A percentile compares a stretch with the other conserved stretches of the same genome.
Evolutionary conservation across 2,888 invertebrate species (phyloP).

Genomic region (Colletes collaris): DNA sequence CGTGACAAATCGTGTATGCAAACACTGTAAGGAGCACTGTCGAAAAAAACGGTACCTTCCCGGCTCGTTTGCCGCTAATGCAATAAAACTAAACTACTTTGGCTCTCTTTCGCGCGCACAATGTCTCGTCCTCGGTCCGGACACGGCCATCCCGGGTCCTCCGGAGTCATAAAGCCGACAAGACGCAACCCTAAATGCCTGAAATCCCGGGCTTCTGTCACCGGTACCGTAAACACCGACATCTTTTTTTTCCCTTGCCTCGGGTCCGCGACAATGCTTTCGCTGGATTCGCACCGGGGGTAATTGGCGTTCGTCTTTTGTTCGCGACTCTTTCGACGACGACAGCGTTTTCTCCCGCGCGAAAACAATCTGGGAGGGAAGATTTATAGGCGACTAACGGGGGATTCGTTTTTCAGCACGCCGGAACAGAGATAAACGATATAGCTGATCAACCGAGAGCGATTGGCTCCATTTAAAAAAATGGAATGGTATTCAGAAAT

Average conservation of each 20-base stretch:
- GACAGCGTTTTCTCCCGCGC: not conserved
- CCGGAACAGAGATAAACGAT: no score
- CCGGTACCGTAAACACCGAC: slow-evolving; percentile 40
- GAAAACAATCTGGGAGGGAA: not conserved
- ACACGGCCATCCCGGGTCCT: slow-evolving; percentile 20
- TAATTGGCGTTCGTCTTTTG: slow-evolving; percentile 19
- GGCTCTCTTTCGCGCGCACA: slow-evolving; percentile 49
- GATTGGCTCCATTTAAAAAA: no score
- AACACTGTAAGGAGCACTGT: slow-evolving; percentile 78
- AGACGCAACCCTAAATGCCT: slow-evolving; percentile 51
- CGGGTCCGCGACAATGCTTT: slow-evolving; percentile 14
- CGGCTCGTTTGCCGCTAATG: slow-evolving; percentile 59
- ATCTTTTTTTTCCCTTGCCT: slow-evolving; percentile 26
- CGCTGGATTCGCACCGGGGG: slow-evolving; percentile 4
- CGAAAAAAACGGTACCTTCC: slow-evolving; percentile 76
- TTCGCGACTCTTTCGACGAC: not conserved
- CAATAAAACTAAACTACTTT: slow-evolving; percentile 80
- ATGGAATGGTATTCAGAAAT: no score
- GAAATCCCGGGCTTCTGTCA: slow-evolving; percentile 46
- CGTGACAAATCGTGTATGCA: slow-evolving; percentile 81
- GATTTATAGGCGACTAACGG: no score
- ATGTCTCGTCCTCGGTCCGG: slow-evolving; percentile 30
- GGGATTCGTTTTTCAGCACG: not conserved
- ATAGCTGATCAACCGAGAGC: no score
- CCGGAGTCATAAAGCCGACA: slow-evolving; percentile 62